Conservation (phyloP, 1,140 invertebrate genomes). For the Chironomus tepperi region DNA sequence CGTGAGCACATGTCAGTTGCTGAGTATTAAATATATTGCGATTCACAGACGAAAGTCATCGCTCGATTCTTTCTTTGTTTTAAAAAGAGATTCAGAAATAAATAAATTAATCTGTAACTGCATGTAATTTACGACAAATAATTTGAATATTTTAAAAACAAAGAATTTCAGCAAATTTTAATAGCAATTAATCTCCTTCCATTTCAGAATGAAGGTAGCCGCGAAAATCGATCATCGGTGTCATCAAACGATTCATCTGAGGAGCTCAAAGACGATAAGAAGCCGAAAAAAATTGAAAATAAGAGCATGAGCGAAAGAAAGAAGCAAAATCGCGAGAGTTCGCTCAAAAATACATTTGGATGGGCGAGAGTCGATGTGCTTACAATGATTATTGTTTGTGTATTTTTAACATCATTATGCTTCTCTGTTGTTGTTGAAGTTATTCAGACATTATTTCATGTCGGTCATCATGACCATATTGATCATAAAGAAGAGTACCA, state of each 20-base stretch:
- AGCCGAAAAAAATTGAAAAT: neutral
- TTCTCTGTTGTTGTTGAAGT: constrained; percentile 75
- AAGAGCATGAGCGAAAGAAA: constrained; percentile 24
- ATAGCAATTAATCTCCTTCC: neutral
- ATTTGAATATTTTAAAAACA: too few species aligned
- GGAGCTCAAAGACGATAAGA: neutral
- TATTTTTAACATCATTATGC: constrained; percentile 73
- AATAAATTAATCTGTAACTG: too few species aligned
- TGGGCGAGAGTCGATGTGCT: constrained; percentile 83
- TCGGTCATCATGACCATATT: constrained; percentile 56
- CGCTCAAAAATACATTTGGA: constrained; percentile 79
- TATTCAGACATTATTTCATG: constrained; percentile 67
- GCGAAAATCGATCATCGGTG: neutral
- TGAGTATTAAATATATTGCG: too few species aligned
- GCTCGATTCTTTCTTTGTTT: too few species aligned
- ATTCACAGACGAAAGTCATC: too few species aligned
- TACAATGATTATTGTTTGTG: constrained; percentile 69
- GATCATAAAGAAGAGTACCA: constrained; percentile 26
- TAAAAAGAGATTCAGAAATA: too few species aligned
- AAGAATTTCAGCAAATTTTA: too few species aligned
- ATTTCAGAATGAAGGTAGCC: neutral
- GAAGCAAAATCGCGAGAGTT: constrained; percentile 45
- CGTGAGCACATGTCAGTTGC: too few species aligned
- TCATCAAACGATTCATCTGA: neutral
- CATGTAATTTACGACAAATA: too few species aligned